Evolutionary conservation across 2,888 invertebrate genomes (phyloP).

Genomic region (Ennomos fuscantarius): DNA sequence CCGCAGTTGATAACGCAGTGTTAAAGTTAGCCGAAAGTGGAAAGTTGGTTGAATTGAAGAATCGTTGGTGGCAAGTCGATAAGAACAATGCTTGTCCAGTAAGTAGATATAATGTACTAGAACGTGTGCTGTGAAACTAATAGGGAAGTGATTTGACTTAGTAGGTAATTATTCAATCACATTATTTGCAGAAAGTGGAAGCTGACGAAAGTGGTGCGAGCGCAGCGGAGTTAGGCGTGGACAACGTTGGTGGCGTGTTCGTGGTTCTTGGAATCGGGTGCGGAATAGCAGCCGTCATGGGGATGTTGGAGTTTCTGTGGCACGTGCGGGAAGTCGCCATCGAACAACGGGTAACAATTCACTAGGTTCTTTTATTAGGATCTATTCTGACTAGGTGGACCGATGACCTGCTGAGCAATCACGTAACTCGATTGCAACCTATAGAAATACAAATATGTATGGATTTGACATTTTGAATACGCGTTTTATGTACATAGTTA

Average conservation of each 20-base stretch:
- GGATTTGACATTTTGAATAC: no score
- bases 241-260: slow-evolving; percentile 97
- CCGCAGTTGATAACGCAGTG: slow-evolving; percentile 93
- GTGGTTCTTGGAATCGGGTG: slow-evolving; percentile 93
- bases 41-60: slow-evolving; percentile 91
- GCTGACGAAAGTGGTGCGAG: slow-evolving; percentile 65
- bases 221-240: slow-evolving; percentile 88
- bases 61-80: slow-evolving; percentile 95
- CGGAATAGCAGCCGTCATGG: slow-evolving; percentile 89
- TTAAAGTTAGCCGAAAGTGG: slow-evolving; percentile 96
- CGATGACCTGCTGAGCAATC: no score
- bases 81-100: slow-evolving; percentile 86
- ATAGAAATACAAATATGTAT: no score
- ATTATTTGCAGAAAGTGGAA: slow-evolving; percentile 56
- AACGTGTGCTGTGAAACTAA: no score
- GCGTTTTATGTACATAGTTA: no score
- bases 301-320: slow-evolving; percentile 95
- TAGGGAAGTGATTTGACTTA: no score
- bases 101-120: slow-evolving; percentile 40
- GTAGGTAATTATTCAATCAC: no score
- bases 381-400: no score
- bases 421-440: no score
- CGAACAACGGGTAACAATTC: slow-evolving; percentile 87
- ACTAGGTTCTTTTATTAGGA: not conserved
- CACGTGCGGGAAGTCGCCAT: slow-evolving; percentile 92